Evolutionary conservation across 2,113 vertebrate genomes (phyloP).

Genomic region (Rhabdomys dilectus): DNA sequence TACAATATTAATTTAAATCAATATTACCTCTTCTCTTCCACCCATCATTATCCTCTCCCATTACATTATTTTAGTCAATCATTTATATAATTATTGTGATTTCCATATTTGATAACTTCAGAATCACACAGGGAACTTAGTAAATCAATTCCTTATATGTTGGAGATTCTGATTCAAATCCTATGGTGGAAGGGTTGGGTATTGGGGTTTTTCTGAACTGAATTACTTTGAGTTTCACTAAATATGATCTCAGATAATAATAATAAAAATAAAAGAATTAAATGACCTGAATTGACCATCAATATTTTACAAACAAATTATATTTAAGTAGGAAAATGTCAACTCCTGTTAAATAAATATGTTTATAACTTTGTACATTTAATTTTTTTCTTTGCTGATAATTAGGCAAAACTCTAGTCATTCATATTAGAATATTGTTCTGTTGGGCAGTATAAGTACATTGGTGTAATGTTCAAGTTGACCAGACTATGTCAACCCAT

Average conservation of each 20-base stretch:
- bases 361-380: neutral
- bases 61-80: neutral
- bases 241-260: neutral
- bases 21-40: neutral
- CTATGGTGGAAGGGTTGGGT: rapidly evolving
- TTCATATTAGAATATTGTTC: neutral
- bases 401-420: neutral
- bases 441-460: neutral
- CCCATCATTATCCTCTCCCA: rapidly evolving
- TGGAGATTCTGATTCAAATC: neutral
- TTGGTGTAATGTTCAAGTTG: neutral
- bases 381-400: neutral
- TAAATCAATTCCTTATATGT: neutral
- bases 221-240: neutral
- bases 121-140: neutral
- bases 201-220: neutral
- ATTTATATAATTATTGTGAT: rapidly evolving
- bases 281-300: neutral
- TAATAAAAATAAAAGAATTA: conserved; percentile 15
- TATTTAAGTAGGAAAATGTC: neutral
- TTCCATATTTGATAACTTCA: neutral
- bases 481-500: neutral
- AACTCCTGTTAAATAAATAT: neutral
- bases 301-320: neutral
- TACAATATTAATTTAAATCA: neutral